Evolutionary conservation across 1,140 invertebrate genomes (phyloP), one percentile per base, ranked within the genome.

Genomic region (Thrips palmi): DNA sequence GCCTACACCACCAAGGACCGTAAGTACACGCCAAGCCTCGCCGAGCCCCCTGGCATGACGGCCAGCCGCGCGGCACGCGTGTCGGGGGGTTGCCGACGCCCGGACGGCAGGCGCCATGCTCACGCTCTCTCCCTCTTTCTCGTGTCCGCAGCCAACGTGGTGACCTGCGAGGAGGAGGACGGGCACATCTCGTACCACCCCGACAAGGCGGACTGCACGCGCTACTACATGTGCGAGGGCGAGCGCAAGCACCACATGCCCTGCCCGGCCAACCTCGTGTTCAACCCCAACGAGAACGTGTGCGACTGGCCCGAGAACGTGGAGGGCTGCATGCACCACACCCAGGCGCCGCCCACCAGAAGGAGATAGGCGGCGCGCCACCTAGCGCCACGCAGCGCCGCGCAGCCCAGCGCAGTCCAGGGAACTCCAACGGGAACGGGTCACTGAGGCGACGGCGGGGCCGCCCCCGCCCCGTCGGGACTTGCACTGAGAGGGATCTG

Each of bases 301-400:
- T 93, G 88, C 56, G 88, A 93, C 62, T 93, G 88, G 88, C 85
- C 86, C 1, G 86, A 91, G 52, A 92, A 91, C 50, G 87, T 92
- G 1, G 83, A 86, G 53, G 78, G 81, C 6, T 91, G 87, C 54
- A 65, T 71, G 44, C 72, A 80, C 27, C 78, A 82, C 49, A 84
- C 80, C 18, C 77, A 71, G 57, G 77, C 79, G 10, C 79, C 81
- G 17, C 71, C 76, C 2, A 58, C 68, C 15, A 58, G 53, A 33
- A 59, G 59, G 37, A 27, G 37, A 42, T 40, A 43, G n/a, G n/a
- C n/a, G n/a, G n/a, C n/a, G n/a, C n/a, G n/a, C n/a, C n/a, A n/a
- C n/a, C n/a, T n/a, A n/a, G n/a, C n/a, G n/a, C n/a, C n/a, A n/a
- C n/a, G n/a, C n/a, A n/a, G n/a, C n/a, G n/a, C n/a, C n/a, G n/a